Base-by-base conservation (phyloP, 2,797 vertebrate species). In the Arctocebus calabarensis region DNA sequence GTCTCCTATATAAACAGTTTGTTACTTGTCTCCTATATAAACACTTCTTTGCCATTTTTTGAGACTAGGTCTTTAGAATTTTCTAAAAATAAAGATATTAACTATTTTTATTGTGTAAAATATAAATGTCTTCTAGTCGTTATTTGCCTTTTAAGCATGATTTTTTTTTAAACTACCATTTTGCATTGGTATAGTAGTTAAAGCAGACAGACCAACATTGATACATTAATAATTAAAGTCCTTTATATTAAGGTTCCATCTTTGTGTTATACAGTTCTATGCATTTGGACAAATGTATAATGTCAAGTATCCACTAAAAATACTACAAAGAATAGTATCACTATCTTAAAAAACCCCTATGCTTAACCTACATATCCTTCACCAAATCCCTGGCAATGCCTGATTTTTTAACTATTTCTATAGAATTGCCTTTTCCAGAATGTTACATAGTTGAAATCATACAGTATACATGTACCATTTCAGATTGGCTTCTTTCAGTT, bases 141-240 rank as follows among this genome's bases (percentile, higher is more conserved):
- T 88, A 66, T 57, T 81, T 95, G 79, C 19, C 43, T 71, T 81
- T 81, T 48, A 62, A 66, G 7, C n/a, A 43, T 74, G 22, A 81
- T n/a, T n/a, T n/a, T 12, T 68, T 82, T 92, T 88, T 52, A 11
- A 91, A 62, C n/a, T 70, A 61, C 88, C 23, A 84, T 77, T 95
- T 83, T 93, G 43, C 7, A 62, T 4, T 45, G 61, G n/a, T 70
- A 17, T 14, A 86, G 52, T 43, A 86, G 75, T 87, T 68, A 45
- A 13, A 93, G 70, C 3, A 90, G 40, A 89, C 85, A 20, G 82
- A 34, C 13, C 17, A 61, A 66, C 48, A 59, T 68, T 81, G 7
- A 91, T 66, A 87, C 66, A 91, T 68, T 62, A 48, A 48, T 48
- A 48, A 48, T 48, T 48, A 48, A 48, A 48, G 48, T 48, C 48